phyloP scores from a whole-genome alignment of 2,797 vertebrate species.

The Parambassis ranga region DNA sequence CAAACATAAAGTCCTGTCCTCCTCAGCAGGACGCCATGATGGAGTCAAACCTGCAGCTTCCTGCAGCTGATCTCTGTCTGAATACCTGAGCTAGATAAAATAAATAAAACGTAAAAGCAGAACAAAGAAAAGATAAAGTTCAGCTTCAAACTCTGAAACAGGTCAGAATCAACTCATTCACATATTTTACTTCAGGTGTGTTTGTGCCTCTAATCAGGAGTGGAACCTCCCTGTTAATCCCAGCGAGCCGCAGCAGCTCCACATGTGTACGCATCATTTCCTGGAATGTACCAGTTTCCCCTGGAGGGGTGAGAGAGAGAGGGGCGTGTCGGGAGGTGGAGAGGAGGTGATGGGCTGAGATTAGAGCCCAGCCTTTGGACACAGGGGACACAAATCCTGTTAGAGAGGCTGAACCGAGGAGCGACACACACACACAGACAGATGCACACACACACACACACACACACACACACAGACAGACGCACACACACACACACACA shows the following conservation, averaged over 20 bases:
- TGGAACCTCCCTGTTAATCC: neutral
- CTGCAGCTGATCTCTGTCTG: too few species aligned
- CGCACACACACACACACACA: too few species aligned
- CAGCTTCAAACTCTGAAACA: neutral
- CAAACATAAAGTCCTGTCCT: too few species aligned
- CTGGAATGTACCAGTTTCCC: conserved; percentile 13
- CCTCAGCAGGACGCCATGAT: too few species aligned
- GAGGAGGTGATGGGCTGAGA: conserved; percentile 55
- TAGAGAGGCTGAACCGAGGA: conserved; percentile 65
- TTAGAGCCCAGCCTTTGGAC: conserved; percentile 62
- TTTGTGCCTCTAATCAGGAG: neutral
- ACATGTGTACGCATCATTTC: neutral
- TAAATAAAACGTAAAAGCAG: too few species aligned
- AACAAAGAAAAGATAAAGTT: too few species aligned
- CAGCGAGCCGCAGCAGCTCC: neutral
- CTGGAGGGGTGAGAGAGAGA: neutral
- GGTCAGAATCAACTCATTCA: neutral
- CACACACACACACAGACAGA: neutral
- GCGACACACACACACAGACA: neutral
- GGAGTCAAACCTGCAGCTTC: too few species aligned
- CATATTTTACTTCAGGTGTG: neutral
- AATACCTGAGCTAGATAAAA: too few species aligned
- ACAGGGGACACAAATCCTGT: conserved; percentile 68
- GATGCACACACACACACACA: neutral
- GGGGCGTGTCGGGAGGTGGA: neutral